Evolutionary conservation across 2,113 vertebrate species (phyloP), one percentile per base, ranked within the genome.

Genomic region (Ondatra zibethicus): DNA sequence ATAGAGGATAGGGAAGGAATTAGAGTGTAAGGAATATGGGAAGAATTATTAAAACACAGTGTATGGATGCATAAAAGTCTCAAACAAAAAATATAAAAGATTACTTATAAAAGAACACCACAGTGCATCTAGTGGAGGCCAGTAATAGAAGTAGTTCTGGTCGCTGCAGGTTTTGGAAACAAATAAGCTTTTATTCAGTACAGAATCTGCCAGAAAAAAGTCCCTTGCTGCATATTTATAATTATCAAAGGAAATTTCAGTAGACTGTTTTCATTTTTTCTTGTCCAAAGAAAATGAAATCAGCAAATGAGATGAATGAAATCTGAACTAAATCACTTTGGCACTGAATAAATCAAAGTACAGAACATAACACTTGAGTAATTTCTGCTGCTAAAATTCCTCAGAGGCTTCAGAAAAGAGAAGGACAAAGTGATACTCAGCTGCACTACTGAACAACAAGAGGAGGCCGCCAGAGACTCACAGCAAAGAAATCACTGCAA

Each of bases 291-390:
- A 89, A 94, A 94, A 66, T 89, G 12, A 39, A 91, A 66, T 95
- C 95, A 68, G n/a, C 29, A 96, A 90, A 95, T 80, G 47, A 97
- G 78, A 96, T 96, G 68, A 97, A 97, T 97, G 87, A 96, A 95
- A 55, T 94, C 23, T 92, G 95, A 72, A 94, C 89, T 97, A 82
- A 97, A 84, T 90, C 55, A 85, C 94, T 96, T 95, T 92, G 89
- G 36, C 82, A 97, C 89, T 81, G 47, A 97, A 95, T 97, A 95
- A 90, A 96, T 97, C 97, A 96, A 94, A 97, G 77, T 82, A 82
- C 84, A 93, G 80, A 96, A 93, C 23, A 66, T 65, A 91, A 29
- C 42, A 89, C 39, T 86, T 95, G 91, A 97, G 55, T 92, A 90
- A 93, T 89, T 75, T 82, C 85, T 73, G 68, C 33, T 77, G 82